phyloP scores from a whole-genome alignment of 2,797 vertebrate species.

The Mormyrops attenuatus region DNA sequence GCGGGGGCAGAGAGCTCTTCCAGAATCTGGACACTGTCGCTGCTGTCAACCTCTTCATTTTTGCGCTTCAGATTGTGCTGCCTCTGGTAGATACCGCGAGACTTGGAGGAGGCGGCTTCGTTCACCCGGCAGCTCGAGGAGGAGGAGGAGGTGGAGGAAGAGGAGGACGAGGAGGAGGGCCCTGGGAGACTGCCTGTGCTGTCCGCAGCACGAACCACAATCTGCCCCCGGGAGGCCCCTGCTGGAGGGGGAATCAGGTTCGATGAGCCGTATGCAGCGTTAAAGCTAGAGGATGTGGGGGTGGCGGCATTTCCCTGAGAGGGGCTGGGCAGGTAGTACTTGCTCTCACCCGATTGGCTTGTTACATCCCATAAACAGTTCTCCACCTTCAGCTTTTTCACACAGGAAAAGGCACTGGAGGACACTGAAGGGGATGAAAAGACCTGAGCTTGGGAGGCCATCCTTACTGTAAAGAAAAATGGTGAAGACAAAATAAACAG shows the following conservation, averaged over 20 bases:
- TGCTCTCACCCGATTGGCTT: slow-evolving; percentile 74
- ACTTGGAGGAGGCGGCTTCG: slow-evolving; percentile 65
- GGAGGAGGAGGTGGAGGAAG: slow-evolving; percentile 47
- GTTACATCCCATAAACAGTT: slow-evolving; percentile 85
- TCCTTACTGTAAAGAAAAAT: slow-evolving; percentile 60
- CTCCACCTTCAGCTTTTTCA: slow-evolving; percentile 96
- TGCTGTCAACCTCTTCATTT: slow-evolving; percentile 95
- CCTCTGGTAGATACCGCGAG: slow-evolving; percentile 82
- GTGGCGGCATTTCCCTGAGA: slow-evolving; percentile 75
- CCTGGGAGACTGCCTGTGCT: slow-evolving; percentile 79
- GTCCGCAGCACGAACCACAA: slow-evolving; percentile 84
- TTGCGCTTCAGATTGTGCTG: slow-evolving; percentile 89
- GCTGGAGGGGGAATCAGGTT: slow-evolving; percentile 56
- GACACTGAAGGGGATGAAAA: slow-evolving; percentile 95
- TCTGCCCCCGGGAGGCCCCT: slow-evolving; percentile 66
- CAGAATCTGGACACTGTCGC: slow-evolving; percentile 96
- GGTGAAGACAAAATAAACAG: not conserved
- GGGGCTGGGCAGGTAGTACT: slow-evolving; percentile 71
- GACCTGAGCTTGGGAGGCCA: slow-evolving; percentile 93
- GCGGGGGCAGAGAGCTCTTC: slow-evolving; percentile 96
- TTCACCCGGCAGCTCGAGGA: slow-evolving; percentile 70
- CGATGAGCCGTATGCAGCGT: slow-evolving; percentile 68
- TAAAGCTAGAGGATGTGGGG: slow-evolving; percentile 75
- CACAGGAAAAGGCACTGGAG: slow-evolving; percentile 92
- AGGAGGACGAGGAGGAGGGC: slow-evolving; percentile 63